phyloP scores from a whole-genome alignment of 2,797 vertebrate species.

The Malacoraja senta region DNA sequence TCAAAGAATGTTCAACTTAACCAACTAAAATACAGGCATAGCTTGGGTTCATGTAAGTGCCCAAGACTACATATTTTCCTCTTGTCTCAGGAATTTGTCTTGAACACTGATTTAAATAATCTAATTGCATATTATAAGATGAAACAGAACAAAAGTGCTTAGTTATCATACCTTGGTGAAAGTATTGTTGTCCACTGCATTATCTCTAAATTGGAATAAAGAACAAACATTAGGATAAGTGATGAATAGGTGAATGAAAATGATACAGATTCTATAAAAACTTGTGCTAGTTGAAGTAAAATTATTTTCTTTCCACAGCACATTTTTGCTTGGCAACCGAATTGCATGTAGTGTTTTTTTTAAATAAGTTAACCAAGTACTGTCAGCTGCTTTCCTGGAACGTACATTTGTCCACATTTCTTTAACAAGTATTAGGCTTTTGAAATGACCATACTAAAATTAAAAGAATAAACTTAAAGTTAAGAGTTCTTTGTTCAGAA shows the following conservation, averaged over 20 bases:
- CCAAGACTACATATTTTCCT: no score
- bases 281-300: neutral
- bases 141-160: neutral
- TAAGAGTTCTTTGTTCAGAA: neutral
- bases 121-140: neutral
- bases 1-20: no score
- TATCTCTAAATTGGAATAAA: no score
- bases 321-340: neutral
- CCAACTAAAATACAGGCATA: no score
- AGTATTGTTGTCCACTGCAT: neutral
- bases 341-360: neutral
- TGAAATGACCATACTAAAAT: neutral
- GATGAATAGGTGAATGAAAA: neutral
- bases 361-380: no score
- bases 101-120: neutral
- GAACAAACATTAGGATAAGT: neutral
- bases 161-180: neutral
- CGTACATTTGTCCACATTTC: neutral
- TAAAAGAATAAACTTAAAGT: neutral
- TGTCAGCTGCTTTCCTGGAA: neutral
- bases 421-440: neutral
- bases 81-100: neutral
- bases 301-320: neutral
- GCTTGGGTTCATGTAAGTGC: no score
- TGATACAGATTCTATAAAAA: neutral